These are phyloP conservation scores for Papilio helenus DNA, from an alignment of 1,140 invertebrate species.

Conservation along the genomic window DNA sequence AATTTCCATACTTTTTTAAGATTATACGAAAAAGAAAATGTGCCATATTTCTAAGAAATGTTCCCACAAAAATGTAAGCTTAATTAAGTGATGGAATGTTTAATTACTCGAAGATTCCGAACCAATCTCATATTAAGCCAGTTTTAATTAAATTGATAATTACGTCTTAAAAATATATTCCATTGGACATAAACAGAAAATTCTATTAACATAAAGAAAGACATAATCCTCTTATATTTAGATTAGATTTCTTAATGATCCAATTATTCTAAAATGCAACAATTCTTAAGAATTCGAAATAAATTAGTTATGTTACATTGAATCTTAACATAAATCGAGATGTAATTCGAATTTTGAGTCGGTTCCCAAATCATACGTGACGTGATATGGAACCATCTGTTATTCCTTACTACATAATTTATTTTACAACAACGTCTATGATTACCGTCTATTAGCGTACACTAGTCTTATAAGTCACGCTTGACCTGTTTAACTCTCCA, in stretches of 20 bases:
- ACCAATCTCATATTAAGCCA: not conserved
- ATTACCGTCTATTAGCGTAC: conserved; percentile 9
- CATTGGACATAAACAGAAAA: too few species aligned
- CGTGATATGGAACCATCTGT: conserved; percentile 34
- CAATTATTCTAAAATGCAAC: too few species aligned
- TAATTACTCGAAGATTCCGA: not conserved
- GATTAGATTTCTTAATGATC: too few species aligned
- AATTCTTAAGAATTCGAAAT: too few species aligned
- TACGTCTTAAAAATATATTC: not conserved
- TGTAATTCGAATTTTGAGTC: not conserved
- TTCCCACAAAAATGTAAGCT: not conserved
- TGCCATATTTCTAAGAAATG: not conserved
- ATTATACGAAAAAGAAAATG: too few species aligned
- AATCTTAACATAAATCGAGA: too few species aligned
- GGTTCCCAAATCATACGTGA: not conserved
- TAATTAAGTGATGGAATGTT: not conserved
- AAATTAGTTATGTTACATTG: too few species aligned
- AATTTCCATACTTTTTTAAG: too few species aligned
- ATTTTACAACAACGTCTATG: not conserved
- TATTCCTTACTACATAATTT: not conserved
- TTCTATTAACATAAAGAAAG: too few species aligned
- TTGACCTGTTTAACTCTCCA: conserved; percentile 47
- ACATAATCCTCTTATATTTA: too few species aligned
- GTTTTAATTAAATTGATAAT: not conserved
- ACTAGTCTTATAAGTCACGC: conserved; percentile 42